Evolutionary conservation across 2,888 invertebrate genomes (phyloP).

Genomic region (Lithodes maja): DNA sequence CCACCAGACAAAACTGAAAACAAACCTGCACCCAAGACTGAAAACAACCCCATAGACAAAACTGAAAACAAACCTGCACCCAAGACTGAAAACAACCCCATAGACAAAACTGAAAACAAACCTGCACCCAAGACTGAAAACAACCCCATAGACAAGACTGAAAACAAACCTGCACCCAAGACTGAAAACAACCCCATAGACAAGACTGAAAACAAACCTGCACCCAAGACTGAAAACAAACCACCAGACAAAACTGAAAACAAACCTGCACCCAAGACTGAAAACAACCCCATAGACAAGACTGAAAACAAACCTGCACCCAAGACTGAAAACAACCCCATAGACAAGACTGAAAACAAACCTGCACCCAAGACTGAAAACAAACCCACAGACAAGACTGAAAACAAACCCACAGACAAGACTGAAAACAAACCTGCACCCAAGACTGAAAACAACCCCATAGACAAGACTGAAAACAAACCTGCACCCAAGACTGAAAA

Average conservation of each 20-base stretch:
- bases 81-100: neutral
- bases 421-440: neutral
- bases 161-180: neutral
- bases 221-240: neutral
- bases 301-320: neutral
- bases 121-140: neutral
- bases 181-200: neutral
- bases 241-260: neutral
- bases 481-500: neutral
- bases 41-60: neutral
- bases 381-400: neutral
- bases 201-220: neutral
- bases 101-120: neutral
- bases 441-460: neutral
- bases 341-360: conserved; percentile 2
- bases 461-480: neutral
- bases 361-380: neutral
- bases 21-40: neutral
- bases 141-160: neutral
- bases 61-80: neutral
- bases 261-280: neutral
- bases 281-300: neutral
- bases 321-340: neutral
- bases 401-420: neutral
- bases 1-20: neutral